Evolutionary conservation across 1,140 invertebrate genomes (phyloP), one percentile per base, ranked within the genome.

Genomic region (Pantala flavescens): DNA sequence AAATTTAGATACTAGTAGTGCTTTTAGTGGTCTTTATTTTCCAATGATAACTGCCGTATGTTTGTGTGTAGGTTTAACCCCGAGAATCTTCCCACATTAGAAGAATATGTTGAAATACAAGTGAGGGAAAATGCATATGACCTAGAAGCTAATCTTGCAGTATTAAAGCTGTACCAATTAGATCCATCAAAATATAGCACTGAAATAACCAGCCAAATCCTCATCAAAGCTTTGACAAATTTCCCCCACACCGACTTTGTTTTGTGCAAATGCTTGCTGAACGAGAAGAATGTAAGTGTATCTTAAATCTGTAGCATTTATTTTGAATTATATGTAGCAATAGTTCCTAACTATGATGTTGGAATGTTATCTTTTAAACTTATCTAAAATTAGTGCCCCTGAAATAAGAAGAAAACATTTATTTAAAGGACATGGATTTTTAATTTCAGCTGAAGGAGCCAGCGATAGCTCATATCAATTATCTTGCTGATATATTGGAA

Each of bases 221-320:
- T 99, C 12, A 80, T 98, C 72, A 98, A 98, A 81, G 95, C 96
- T 1, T 84, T 99, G 12, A 98, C 96, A 14, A 98, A 98, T 85
- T 88, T 98, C 76, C 97, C 97, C 11, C 94, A 98, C 79, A 96
- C 96, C 21, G 97, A 99, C 85, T 98, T 98, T 82, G 93, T 96
- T 36, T 84, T 99, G 63, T 98, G 96, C 85, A 98, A 98, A 85
- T 98, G 95, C 84, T 86, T 98, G 36, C 86, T 98, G 73, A 91
- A 92, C 77, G 90, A 93, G 78, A 88, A 89, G 81, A 91, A 94
- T 82, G 94, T 96, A 87, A 86, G 85, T 80, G 71, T 71, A 23
- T 24, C 14, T 36, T 36, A 5, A 36, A 9, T 36, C 24, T 7
- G 2, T 70, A 23, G 7, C 63, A 70, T 23, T 70, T 70, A 21